These are phyloP conservation scores for Agrilus cyanescens DNA, from an alignment of 2,888 invertebrate species.

Conservation along the genomic window DNA sequence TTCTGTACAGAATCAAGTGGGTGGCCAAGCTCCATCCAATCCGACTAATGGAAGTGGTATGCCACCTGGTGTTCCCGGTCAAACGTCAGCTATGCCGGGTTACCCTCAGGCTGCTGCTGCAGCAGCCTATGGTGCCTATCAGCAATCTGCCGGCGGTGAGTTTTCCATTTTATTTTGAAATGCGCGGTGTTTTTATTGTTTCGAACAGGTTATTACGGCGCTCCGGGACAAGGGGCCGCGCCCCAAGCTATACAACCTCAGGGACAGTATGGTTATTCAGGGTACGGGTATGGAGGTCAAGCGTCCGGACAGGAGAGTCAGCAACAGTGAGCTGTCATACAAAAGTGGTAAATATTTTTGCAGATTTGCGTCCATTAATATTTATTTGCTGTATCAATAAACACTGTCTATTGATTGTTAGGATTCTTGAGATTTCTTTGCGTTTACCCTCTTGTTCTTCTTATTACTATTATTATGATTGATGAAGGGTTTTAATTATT, in stretches of 20 bases:
- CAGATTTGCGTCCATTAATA: background rate
- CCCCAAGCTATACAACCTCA: slow-evolving; percentile 31
- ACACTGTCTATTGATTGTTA: slow-evolving; percentile 2
- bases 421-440: slow-evolving; percentile 3
- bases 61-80: too few species aligned
- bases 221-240: slow-evolving; percentile 25
- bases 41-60: too few species aligned
- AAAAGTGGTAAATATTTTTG: slow-evolving; percentile 7
- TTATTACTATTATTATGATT: background rate
- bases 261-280: slow-evolving; percentile 35
- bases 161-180: slow-evolving; percentile 5
- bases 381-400: background rate
- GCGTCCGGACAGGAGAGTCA: slow-evolving; percentile 15
- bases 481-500: too few species aligned
- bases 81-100: too few species aligned
- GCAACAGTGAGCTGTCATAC: slow-evolving; percentile 3
- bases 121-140: slow-evolving; percentile 15
- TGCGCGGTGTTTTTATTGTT: slow-evolving; percentile 8
- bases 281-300: slow-evolving; percentile 33
- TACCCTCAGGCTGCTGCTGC: slow-evolving; percentile 14
- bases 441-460: background rate
- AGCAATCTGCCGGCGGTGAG: slow-evolving; percentile 13
- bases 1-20: too few species aligned
- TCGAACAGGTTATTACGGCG: slow-evolving; percentile 30
- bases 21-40: too few species aligned